phyloP scores from a whole-genome alignment of 2,113 vertebrate species.

The Anarrhichthys ocellatus region DNA sequence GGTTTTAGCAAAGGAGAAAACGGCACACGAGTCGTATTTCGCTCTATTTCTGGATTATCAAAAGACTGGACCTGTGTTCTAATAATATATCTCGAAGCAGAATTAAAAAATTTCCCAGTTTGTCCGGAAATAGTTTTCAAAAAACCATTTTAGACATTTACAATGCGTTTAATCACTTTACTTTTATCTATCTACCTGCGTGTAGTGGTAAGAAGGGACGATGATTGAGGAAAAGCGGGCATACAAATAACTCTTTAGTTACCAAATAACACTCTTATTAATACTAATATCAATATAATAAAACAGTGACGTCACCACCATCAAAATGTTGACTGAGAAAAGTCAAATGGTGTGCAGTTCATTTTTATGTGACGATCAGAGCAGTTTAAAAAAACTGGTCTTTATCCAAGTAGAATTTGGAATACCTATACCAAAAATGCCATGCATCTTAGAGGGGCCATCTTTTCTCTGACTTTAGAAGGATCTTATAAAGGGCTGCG shows the following conservation, averaged over 20 bases:
- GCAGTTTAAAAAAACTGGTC: not conserved
- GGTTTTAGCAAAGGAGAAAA: slow-evolving; percentile 66
- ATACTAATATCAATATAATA: not conserved
- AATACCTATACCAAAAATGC: not conserved
- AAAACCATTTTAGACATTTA: slow-evolving; percentile 51
- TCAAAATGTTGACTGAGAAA: not conserved
- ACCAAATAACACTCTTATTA: not conserved
- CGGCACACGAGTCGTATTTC: slow-evolving; percentile 47
- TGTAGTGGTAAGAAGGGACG: not conserved
- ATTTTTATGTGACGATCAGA: slow-evolving; percentile 24
- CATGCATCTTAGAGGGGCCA: not conserved
- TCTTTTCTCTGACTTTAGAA: slow-evolving; percentile 14
- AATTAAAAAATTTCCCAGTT: slow-evolving; percentile 63
- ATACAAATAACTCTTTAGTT: not conserved
- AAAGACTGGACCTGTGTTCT: slow-evolving; percentile 66
- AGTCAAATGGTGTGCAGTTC: not conserved
- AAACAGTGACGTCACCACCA: not conserved
- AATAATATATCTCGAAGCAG: slow-evolving; percentile 70
- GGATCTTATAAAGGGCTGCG: not conserved
- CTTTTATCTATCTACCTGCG: slow-evolving; percentile 35
- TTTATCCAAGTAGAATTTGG: not conserved
- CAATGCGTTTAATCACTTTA: slow-evolving; percentile 15
- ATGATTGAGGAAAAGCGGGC: slow-evolving; percentile 15
- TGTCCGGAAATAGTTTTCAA: slow-evolving; percentile 70
- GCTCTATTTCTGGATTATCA: slow-evolving; percentile 75